Percentiles rank a stretch among this genome's conserved stretches.
Conservation (phyloP, 2,797 vertebrate genomes). For the Sebastes reedi region DNA sequence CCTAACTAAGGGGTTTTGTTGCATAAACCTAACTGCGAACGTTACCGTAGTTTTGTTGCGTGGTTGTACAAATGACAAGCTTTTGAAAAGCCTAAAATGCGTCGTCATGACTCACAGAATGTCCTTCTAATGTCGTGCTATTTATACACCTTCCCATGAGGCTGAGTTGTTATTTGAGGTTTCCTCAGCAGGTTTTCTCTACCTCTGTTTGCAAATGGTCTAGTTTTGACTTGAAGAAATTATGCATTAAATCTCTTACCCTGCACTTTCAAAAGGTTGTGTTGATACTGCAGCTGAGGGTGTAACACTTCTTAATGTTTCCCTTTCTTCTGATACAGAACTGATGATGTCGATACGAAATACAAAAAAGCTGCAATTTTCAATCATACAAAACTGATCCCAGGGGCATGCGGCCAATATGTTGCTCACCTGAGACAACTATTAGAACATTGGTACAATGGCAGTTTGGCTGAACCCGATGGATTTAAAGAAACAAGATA, state of each 20-base stretch:
- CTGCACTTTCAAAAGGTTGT: constrained; percentile 1
- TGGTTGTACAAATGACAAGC: too few relatives aligned
- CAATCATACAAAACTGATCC: not conserved
- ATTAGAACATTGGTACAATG: not conserved
- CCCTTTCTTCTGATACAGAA: not conserved
- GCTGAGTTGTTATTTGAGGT: constrained; percentile 41
- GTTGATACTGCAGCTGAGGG: not conserved
- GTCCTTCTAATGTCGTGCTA: too few relatives aligned
- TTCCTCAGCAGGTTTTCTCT: constrained; percentile 40
- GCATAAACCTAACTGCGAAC: too few relatives aligned
- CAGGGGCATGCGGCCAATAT: not conserved
- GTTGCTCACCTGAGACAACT: constrained; percentile 8
- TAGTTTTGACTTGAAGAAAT: constrained; percentile 53
- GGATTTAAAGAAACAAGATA: not conserved
- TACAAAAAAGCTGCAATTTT: not conserved
- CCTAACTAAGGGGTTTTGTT: too few relatives aligned
- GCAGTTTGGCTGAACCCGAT: not conserved
- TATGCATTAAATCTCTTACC: constrained; percentile 19
- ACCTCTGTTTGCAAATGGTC: constrained; percentile 47
- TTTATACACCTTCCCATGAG: too few relatives aligned
- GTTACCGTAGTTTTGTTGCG: too few relatives aligned
- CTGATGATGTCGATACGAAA: not conserved
- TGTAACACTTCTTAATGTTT: not conserved
- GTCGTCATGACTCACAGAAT: too few relatives aligned
- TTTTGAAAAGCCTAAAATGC: too few relatives aligned